Base-by-base conservation (phyloP, 2,888 invertebrate genomes). In the Eurois occulta region DNA sequence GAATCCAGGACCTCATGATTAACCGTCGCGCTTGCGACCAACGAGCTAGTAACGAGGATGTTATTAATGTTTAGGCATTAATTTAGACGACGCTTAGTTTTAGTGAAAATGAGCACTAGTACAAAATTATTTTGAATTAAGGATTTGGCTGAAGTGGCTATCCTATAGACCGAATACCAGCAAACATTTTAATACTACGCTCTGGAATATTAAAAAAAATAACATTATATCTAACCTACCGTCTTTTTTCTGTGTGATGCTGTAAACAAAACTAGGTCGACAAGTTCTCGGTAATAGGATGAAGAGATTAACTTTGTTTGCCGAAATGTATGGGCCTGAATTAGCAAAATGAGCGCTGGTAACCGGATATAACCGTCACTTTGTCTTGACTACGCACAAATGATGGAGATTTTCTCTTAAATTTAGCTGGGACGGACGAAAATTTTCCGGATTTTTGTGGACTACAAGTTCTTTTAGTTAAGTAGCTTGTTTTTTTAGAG, bases 301-400 rank as follows among this genome's bases (percentile, higher is more conserved):
- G 82, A 86, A 90, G 85, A 87, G 91, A 91, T 91, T 91, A 91
- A 91, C 89, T 91, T 91, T 90, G 89, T 91, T 91, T 89, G 83
- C 84, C 87, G 83, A 90, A 90, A 90, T 90, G 87, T 89, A 89
- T 88, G 84, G 87, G 86, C 76, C 80, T 73, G 89, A 86, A 89
- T 88, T 91, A 91, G 86, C 86, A 87, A 76, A 87, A 88, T 80
- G 83, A 79, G 82, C 75, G 77, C 75, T 55, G 68, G 86, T 86
- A 88, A 88, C 86, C 75, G 76, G 87, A 86, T 87, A 83, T 83
- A 82, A 85, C 83, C 78, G 70, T 73, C 84, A 81, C 75, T 87
- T 84, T 81, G 83, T 81, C 82, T 83, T 82, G 78, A 84, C 80
- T 81, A 72, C 58, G 75, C 69, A 62, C 43, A 71, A 75, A 78